Base-by-base conservation (phyloP, 2,888 invertebrate genomes). In the Epirrhoe tristata region DNA sequence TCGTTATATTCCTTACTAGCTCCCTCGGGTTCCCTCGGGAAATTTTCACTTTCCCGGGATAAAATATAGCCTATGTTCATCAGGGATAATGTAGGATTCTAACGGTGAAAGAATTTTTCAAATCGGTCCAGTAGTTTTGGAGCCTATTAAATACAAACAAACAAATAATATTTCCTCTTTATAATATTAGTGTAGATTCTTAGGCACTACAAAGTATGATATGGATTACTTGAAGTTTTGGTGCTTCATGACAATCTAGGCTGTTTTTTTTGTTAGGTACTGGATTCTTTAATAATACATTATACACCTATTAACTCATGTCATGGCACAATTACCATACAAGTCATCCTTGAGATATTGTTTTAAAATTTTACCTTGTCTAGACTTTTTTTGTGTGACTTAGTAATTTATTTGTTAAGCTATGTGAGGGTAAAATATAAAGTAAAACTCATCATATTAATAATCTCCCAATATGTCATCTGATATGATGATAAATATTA, bases 281-380 rank as follows among this genome's bases (percentile, higher is more conserved):
- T 12, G 39, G 12, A n/a, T n/a, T 48, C 7, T 16, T n/a, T 46
- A 46, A 46, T 46, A 14, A 24, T 24, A 24, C 24, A 24, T 24
- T 5, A 48, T 6, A 48, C 48, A 16, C 12, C 10, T 5, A 48
- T n/a, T 48, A 48, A 48, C 48, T 48, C 39, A 48, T 48, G 39
- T 10, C 10, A 54, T 54, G 34, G 34, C 53, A 54, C 32, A 36
- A 36, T 34, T 54, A 36, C 36, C 36, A 54, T 34, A 54, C 54
- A 36, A 14, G 54, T 54, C 54, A 54, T 54, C 54, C 54, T 54
- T 54, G 54, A 54, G 36, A 8, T 16, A 36, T 16, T 54, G 36
- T 36, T 31, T 32, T 32, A 53, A 16, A 7, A 36, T 54, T 36
- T 54, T 16, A 36, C 54, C 54, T 54, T 36, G 36, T 52, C 24